Evolutionary conservation across 2,888 invertebrate species (phyloP), one percentile per base, ranked within the genome.

Genomic region (Epirrita christyi): DNA sequence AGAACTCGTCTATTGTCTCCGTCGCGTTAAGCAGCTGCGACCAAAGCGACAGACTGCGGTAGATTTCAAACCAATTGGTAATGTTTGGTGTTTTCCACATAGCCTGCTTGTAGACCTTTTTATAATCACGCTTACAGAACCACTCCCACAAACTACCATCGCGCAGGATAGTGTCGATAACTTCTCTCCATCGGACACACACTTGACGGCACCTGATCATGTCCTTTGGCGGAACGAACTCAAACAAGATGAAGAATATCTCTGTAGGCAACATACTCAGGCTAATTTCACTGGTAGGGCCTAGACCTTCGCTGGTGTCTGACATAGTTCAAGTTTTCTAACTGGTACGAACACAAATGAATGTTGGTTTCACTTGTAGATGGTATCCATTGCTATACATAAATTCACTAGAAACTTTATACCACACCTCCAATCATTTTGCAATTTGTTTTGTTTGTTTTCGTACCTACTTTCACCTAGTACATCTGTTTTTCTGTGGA

Each of bases 31-130:
- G 6, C 4, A 91, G 41, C 34, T 71, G 72, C 0, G 79, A 66
- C 91, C 91, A 91, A 0, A 88, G 69, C 0, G 76, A 56, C 0
- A 91, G 50, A 0, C 86, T 85, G 4, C 80, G 76, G 55, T 89
- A 91, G 3, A 90, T 64, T 57, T 84, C 67, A 46, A 68, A 81
- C 85, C 85, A 88, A 0, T 61, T 46, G 0, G 83, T 36, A 0
- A 75, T 73, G 0, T 66, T 44, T 0, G 68, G 68, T 0, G 79
- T 56, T 40, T 86, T 88, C 1, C 52, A 44, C 0, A 75, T 68
- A 0, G 86, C 88, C 0, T 56, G 45, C 37, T 59, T 41, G 29
- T 75, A 85, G 0, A 80, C 52, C 0, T 59, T 55, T 0, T 50
- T 56, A 28, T 74, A 91, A 14, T 91, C 86, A 0, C 34, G 42